Percentiles rank a stretch among this genome's conserved stretches.
These are phyloP conservation scores for Pachycephala philippinensis DNA, from an alignment of 2,113 vertebrate genomes.

Conservation along the genomic window DNA sequence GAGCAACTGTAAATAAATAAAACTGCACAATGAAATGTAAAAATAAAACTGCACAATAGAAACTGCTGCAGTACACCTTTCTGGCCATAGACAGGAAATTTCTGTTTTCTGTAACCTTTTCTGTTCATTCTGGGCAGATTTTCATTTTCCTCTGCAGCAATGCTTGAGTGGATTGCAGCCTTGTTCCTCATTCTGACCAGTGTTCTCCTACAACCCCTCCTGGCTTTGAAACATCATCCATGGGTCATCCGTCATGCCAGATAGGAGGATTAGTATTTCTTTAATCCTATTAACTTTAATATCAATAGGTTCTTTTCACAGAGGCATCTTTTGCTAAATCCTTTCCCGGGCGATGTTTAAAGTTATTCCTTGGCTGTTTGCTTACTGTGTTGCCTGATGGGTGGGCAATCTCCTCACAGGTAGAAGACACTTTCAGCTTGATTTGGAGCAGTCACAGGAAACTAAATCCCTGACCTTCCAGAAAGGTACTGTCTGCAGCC, in stretches of 20 bases:
- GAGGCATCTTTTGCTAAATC: neutral
- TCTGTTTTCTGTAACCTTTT: neutral
- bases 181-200: neutral
- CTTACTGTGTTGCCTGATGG: neutral
- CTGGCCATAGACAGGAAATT: neutral
- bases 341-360: neutral
- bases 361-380: neutral
- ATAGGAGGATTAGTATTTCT: constrained; percentile 33
- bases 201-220: neutral
- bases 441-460: neutral
- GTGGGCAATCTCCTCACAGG: neutral
- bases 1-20: neutral
- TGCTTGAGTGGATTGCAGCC: neutral
- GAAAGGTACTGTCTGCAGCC: neutral
- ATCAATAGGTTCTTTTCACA: constrained; percentile 34
- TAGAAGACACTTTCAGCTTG: neutral
- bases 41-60: neutral
- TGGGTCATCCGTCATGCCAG: neutral
- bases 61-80: neutral
- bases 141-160: neutral
- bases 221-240: neutral
- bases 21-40: neutral
- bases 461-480: neutral
- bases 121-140: neutral
- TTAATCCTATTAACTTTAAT: constrained; percentile 48